Percentiles rank a stretch among this genome's conserved stretches.
phyloP scores from a whole-genome alignment of 2,888 invertebrate species.

The Pterostichus madidus region DNA sequence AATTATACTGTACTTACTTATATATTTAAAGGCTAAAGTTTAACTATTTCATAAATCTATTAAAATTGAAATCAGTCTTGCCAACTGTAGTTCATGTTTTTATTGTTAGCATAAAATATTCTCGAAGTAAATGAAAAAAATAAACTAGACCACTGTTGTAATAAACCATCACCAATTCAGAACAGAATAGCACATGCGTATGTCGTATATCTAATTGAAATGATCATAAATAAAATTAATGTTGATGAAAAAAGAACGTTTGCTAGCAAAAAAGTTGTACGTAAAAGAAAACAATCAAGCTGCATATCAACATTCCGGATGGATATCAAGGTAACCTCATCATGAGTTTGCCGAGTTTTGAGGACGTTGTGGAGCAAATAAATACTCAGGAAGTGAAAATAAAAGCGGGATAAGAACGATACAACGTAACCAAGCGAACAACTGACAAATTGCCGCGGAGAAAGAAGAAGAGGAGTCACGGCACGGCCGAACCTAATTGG shows the following conservation, averaged over 20 bases:
- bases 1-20: no score
- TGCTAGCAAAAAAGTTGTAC: background rate
- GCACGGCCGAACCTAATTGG: conserved; percentile 61
- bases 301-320: conserved; percentile 25
- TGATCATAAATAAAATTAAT: no score
- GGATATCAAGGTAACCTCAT: conserved; percentile 40
- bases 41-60: no score
- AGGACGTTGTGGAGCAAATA: conserved; percentile 41
- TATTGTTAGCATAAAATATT: no score
- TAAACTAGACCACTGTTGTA: no score
- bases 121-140: no score
- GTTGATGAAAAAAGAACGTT: conserved; percentile 14
- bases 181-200: no score
- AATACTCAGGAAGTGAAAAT: conserved; percentile 65
- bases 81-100: no score
- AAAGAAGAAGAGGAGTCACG: conserved; percentile 29
- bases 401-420: conserved; percentile 63
- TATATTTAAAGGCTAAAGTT: no score
- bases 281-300: conserved; percentile 21
- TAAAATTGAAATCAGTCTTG: no score
- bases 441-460: conserved; percentile 64
- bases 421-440: conserved; percentile 62
- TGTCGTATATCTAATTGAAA: no score
- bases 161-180: no score
- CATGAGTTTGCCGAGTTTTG: conserved; percentile 16